A percentile compares a stretch with the other conserved stretches of the same genome.
Conservation (phyloP, 2,113 vertebrate genomes). For the Grantiella picta region DNA sequence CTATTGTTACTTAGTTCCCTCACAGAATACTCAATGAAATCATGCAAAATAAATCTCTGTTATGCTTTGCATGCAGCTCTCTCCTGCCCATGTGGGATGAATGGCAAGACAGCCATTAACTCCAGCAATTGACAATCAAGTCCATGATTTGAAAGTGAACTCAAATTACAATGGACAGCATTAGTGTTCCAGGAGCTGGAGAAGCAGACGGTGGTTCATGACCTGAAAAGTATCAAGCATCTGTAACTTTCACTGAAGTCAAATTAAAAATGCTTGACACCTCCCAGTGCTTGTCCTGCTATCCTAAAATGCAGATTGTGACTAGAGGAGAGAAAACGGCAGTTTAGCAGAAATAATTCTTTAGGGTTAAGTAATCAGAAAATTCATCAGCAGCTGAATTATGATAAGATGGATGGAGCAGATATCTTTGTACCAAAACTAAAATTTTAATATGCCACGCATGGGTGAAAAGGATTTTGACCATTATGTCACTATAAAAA, state of each 20-base stretch:
- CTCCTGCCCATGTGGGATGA: neutral
- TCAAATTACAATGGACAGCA: neutral
- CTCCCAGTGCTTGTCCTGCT: neutral
- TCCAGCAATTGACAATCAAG: neutral
- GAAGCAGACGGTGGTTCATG: neutral
- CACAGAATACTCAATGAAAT: neutral
- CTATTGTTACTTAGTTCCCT: neutral
- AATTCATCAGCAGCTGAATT: neutral
- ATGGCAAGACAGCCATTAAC: neutral
- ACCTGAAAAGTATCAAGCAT: neutral
- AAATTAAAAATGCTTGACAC: neutral
- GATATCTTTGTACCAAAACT: neutral
- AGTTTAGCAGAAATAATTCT: neutral
- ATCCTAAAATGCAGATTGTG: neutral
- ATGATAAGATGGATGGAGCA: neutral
- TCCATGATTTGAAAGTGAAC: neutral
- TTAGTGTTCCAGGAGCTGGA: neutral
- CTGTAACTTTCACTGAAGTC: conserved; percentile 11
- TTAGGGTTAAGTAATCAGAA: neutral
- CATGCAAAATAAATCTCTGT: neutral
- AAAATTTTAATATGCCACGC: neutral
- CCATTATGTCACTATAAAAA: neutral
- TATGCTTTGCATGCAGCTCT: neutral
- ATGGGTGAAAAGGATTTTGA: neutral
- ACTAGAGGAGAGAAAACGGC: neutral